Conservation (phyloP, 35 echinoderm and acorn worm genomes). For the Heliocidaris erythrogramma region DNA sequence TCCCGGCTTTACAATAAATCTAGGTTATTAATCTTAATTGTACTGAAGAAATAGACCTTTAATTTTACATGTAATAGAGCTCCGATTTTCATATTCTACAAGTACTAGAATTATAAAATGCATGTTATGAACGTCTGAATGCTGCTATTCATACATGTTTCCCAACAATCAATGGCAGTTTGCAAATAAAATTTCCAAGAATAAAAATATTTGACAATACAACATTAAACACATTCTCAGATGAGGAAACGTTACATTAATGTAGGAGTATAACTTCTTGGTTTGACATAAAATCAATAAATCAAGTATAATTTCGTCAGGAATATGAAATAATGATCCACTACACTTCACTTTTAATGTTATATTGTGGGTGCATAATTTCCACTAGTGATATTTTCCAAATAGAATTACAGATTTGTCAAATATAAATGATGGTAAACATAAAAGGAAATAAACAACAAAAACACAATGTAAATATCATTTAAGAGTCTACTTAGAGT, state of each 20-base stretch:
- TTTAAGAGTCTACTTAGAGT: too few species aligned
- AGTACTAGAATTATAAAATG: constrained; percentile 1
- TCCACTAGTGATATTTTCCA: not conserved
- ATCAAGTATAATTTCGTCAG: not conserved
- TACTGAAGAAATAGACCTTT: not conserved
- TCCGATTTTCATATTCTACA: not conserved
- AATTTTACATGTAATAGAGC: not conserved
- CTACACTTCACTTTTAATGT: not conserved
- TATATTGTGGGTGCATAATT: not conserved
- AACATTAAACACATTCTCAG: not conserved
- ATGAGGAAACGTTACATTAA: not conserved
- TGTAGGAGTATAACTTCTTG: not conserved
- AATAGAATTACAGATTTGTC: not conserved
- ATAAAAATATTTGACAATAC: not conserved
- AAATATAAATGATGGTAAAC: not conserved
- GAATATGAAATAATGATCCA: not conserved
- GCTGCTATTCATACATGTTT: not conserved
- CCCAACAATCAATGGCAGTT: not conserved
- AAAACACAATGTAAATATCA: too few species aligned
- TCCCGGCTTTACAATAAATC: not conserved
- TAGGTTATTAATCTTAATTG: not conserved
- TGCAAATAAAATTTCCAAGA: not conserved
- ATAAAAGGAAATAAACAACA: too few species aligned
- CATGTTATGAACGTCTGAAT: not conserved
- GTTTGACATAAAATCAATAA: not conserved